Conservation (phyloP, 2,888 invertebrate species). For the Phyllotreta cruciferae region DNA sequence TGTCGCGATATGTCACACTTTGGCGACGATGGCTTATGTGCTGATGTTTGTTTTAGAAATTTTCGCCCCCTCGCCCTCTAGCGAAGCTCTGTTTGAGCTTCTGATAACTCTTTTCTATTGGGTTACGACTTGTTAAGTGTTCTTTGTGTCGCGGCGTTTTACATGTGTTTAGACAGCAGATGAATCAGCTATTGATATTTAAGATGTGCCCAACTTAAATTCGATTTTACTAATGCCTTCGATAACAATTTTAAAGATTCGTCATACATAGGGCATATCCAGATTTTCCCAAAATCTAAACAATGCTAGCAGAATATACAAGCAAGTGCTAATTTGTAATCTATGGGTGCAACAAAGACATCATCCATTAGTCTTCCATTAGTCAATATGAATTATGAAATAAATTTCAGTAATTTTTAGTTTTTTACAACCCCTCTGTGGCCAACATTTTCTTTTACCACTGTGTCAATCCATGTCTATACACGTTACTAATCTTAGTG, state of each 20-base stretch:
- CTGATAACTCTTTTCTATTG: constrained; percentile 38
- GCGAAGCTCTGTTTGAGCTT: constrained; percentile 30
- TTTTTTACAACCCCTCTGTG: no score
- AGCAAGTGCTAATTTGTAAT: no score
- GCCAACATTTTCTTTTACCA: no score
- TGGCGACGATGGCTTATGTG: constrained; percentile 33
- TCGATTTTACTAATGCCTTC: constrained; percentile 16
- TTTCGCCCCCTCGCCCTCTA: constrained; percentile 37
- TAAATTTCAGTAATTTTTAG: no score
- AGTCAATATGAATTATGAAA: no score
- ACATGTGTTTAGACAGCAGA: constrained; percentile 26
- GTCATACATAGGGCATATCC: no score
- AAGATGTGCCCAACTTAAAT: constrained; percentile 19
- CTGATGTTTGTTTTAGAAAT: constrained; percentile 51
- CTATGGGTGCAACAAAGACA: no score
- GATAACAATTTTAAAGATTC: not conserved
- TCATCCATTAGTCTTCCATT: no score
- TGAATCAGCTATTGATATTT: constrained; percentile 29
- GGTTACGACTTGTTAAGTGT: constrained; percentile 39
- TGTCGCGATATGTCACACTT: constrained; percentile 51
- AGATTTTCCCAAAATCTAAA: no score
- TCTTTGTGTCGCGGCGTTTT: constrained; percentile 35
- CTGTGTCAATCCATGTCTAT: no score
- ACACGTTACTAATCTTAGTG: no score
- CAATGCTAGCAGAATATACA: no score